phyloP scores from a whole-genome alignment of 30 jellyfish, hydroid and myxozoan genomes.

The Morbakka virulenta region DNA sequence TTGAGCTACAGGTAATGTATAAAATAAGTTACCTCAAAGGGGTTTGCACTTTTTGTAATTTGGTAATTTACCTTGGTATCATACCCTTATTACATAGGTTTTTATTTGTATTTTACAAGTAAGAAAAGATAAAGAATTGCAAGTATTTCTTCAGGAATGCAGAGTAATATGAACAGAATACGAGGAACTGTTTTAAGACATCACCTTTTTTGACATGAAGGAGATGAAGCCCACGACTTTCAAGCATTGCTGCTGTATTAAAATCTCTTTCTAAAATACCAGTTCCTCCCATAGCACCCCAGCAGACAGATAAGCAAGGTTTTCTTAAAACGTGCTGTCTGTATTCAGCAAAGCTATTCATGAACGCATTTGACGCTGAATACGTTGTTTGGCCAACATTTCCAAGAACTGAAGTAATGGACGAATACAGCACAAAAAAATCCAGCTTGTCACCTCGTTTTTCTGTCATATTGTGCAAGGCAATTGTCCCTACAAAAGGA shows the following conservation, averaged over 20 bases:
- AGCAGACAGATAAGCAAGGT: conserved; percentile 54
- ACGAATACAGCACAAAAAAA: conserved; percentile 56
- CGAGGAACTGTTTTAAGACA: too few relatives aligned
- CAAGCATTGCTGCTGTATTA: conserved; percentile 50
- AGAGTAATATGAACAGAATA: too few relatives aligned
- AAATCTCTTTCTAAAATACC: conserved; percentile 58
- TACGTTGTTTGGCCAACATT: conserved; percentile 56
- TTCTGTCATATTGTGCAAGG: conserved; percentile 36
- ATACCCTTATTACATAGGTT: too few relatives aligned
- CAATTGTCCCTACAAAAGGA: conserved; percentile 26
- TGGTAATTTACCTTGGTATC: too few relatives aligned
- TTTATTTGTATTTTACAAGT: too few relatives aligned
- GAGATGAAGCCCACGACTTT: conserved; percentile 49
- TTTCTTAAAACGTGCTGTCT: conserved; percentile 45
- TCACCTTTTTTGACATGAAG: conserved; percentile 55
- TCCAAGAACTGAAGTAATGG: conserved; percentile 60
- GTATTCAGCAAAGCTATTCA: conserved; percentile 71
- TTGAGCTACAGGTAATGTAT: too few relatives aligned
- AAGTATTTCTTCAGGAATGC: too few relatives aligned
- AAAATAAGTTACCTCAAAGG: too few relatives aligned
- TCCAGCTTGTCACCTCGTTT: conserved; percentile 13
- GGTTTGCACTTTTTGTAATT: too few relatives aligned
- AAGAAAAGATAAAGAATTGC: too few relatives aligned
- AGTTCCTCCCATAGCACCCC: conserved; percentile 87
- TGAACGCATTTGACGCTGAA: conserved; percentile 69